Base-by-base conservation (phyloP, 2,888 invertebrate genomes). In the Catocala fraxini region DNA sequence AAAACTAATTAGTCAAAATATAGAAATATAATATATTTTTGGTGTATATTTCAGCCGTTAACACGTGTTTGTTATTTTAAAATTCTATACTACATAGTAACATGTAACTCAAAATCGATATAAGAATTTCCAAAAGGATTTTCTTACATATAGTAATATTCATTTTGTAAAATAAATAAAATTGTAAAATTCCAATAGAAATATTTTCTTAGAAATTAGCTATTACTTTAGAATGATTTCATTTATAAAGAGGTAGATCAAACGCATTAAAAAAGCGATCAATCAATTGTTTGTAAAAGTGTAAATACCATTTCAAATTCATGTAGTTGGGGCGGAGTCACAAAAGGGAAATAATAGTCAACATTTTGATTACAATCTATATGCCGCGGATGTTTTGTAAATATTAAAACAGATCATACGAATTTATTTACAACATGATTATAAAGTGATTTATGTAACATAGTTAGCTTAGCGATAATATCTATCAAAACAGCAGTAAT, bases 331-430 rank as follows among this genome's bases (percentile, higher is more conserved):
- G 48, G 53, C 34, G 47, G 13, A 53, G 59, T 53, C 46, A 35
- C 34, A 47, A 41, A 25, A 33, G 41, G 33, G 7, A 41, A 41
- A 5, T 15, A 48, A 58, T 25, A 46, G 12, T 43, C 6, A 33
- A 42, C 48, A 53, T 59, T 53, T 41, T 49, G 15, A 52, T 59
- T 35, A 54, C 49, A 13, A n/a, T 43, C 45, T 34, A 13, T 48
- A n/a, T 49, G 12, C 43, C 33, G 39, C 54, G 54, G 48, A 49
- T 45, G 49, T 13, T 45, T 4, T 43, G 5, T 49, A 54, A 54
- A 59, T 59, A 53, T 34, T n/a, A 46, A 9, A 39, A 54, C 47
- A 59, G 34, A 59, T 59, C 59, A 59, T 54, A 59, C 35, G 43
- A 43, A 48, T 48, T 53, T n/a, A 15, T 35, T 39, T 39, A 11